Evolutionary conservation across 1,140 invertebrate genomes (phyloP).

Genomic region (Drosophila subobscura): DNA sequence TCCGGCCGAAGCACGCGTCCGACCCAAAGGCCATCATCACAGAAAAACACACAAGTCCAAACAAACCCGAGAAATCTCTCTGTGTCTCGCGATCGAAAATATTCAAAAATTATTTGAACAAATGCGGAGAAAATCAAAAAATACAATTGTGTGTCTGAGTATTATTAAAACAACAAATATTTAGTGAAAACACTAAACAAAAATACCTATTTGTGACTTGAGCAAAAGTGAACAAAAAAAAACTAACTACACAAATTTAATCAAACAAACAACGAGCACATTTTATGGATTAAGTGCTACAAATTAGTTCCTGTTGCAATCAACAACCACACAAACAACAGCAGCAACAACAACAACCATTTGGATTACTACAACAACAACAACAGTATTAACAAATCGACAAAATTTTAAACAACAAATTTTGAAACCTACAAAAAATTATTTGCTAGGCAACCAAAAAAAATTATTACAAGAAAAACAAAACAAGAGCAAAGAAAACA

Average conservation of each 20-base stretch:
- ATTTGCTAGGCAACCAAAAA: slow-evolving; percentile 74
- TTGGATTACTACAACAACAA: slow-evolving; percentile 73
- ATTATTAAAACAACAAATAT: slow-evolving; percentile 10
- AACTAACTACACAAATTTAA: slow-evolving; percentile 22
- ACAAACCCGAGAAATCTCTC: neutral
- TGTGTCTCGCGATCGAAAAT: neutral
- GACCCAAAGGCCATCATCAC: slow-evolving; percentile 41
- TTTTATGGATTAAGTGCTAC: slow-evolving; percentile 76
- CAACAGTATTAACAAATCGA: slow-evolving; percentile 59
- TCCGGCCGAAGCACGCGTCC: slow-evolving; percentile 62
- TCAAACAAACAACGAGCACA: slow-evolving; percentile 55
- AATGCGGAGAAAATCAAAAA: neutral
- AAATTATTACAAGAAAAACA: neutral
- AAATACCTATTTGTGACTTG: slow-evolving; percentile 10
- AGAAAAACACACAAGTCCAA: slow-evolving; percentile 19
- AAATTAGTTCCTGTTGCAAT: slow-evolving; percentile 72
- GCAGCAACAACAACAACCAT: slow-evolving; percentile 59
- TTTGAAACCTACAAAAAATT: slow-evolving; percentile 32
- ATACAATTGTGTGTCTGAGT: slow-evolving; percentile 1
- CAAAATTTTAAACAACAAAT: slow-evolving; percentile 23
- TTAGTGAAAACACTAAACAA: slow-evolving; percentile 34
- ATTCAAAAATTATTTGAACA: slow-evolving; percentile 31
- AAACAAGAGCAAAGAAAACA: slow-evolving; percentile 23
- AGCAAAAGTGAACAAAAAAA: slow-evolving; percentile 34
- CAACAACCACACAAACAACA: slow-evolving; percentile 30